Base-by-base conservation (phyloP, 1,140 invertebrate species). In the Nylanderia fulva region DNA sequence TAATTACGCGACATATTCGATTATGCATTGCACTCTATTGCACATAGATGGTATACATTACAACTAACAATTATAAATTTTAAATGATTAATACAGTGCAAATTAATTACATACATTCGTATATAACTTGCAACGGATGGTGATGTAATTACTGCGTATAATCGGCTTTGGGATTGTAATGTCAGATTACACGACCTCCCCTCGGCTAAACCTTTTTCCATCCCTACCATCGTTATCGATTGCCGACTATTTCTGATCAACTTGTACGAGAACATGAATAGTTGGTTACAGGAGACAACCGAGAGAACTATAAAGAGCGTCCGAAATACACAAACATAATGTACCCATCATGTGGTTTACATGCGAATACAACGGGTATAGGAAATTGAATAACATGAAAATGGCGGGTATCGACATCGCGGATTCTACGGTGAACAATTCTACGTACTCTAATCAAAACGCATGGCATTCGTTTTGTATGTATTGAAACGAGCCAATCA, bases 341-440 rank as follows among this genome's bases (percentile, higher is more conserved):
- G 52, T 82, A 69, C 52, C 33, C 33, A 21, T 69, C 18, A 48
- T 48, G 66, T 24, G 48, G 80, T 87, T 87, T 88, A 63, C 86
- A 88, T 27, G 75, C 56, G 33, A 77, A 77, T 85, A 74, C 58
- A 71, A n/a, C 85, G 54, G 29, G 56, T 21, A 84, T 39, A 61
- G n/a, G 11, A 42, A 82, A 24, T 68, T 42, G 42, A 24, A 13
- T 72, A 68, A 88, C 86, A 87, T 58, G 71, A 21, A 69, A 88
- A 87, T 64, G 79, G 69, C 66, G 80, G 72, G 72, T 77, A 79
- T 77, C 80, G 72, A 60, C 80, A 85, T 87, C 39, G 72, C 33
- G 36, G 63, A 88, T 87, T 87, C 36, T 52, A 5, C 72, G 68
- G 58, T 45, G 72, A 29, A 48, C 86, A 54, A 75, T 72, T 27